Percentiles rank a stretch among this genome's conserved stretches.
Conservation (phyloP, 2,797 vertebrate species). For the Lutjanus argentimaculatus region DNA sequence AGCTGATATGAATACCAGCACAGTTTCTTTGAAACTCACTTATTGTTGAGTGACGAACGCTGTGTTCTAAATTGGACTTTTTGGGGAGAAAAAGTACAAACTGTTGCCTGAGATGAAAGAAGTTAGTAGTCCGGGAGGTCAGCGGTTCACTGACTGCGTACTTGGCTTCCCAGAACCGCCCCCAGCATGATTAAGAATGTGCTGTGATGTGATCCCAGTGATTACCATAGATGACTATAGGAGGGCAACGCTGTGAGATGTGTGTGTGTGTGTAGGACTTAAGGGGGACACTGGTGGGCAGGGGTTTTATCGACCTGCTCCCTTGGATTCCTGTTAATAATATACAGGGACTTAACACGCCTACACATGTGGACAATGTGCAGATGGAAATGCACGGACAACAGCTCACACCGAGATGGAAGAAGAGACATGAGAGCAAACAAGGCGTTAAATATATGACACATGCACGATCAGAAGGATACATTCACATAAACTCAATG, state of each 20-base stretch:
- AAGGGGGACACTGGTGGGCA: conserved; percentile 80
- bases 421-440: conserved; percentile 41
- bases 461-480: conserved; percentile 25
- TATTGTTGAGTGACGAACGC: conserved; percentile 6
- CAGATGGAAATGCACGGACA: conserved; percentile 44
- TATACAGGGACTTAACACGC: conserved; percentile 79
- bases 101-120: conserved; percentile 69
- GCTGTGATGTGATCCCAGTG: conserved; percentile 77
- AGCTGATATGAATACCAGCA: no score
- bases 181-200: conserved; percentile 82
- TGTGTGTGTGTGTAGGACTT: conserved; percentile 73
- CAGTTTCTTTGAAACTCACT: conserved; percentile 20
- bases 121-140: conserved; percentile 59
- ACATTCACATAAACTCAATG: neutral
- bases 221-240: conserved; percentile 78
- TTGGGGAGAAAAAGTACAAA: conserved; percentile 54
- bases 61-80: conserved; percentile 52
- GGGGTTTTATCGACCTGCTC: conserved; percentile 79
- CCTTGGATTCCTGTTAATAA: conserved; percentile 81
- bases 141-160: conserved; percentile 65
- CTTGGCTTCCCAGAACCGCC: conserved; percentile 71
- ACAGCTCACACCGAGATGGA: conserved; percentile 11
- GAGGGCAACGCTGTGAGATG: conserved; percentile 66
- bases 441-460: conserved; percentile 34
- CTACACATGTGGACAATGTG: conserved; percentile 69